Conservation (phyloP, 2,888 invertebrate species). For the Thelaira solivaga region DNA sequence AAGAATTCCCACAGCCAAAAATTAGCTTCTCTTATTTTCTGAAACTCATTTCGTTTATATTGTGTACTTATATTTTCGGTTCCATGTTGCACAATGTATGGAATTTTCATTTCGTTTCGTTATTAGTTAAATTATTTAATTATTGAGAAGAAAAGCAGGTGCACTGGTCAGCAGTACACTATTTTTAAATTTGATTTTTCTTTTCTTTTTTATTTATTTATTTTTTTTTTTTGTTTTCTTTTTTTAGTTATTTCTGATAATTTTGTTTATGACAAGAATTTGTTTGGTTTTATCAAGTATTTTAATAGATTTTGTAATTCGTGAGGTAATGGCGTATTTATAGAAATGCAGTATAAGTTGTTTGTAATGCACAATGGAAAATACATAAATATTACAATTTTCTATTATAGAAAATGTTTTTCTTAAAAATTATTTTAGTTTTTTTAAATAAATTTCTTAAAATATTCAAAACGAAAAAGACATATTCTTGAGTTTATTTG, state of each 20-base stretch:
- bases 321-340: constrained; percentile 17
- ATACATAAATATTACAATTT: no score
- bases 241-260: not conserved
- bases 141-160: not conserved
- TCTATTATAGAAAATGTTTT: no score
- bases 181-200: not conserved
- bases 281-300: constrained; percentile 3
- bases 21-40: no score
- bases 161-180: no score
- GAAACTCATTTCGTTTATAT: no score
- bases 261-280: not conserved
- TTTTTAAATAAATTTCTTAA: no score
- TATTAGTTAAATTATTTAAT: not conserved
- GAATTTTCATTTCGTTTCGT: not conserved
- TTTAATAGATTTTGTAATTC: constrained; percentile 2
- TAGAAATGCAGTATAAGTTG: not conserved
- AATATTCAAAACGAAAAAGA: no score
- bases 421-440: no score
- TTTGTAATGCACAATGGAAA: not conserved
- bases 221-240: not conserved
- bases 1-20: no score
- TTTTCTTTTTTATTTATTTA: no score
- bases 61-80: not conserved
- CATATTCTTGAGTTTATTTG: not conserved
- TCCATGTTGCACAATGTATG: constrained; percentile 8